Evolutionary conservation across 2,797 vertebrate genomes (phyloP), one percentile per base, ranked within the genome.

Genomic region (Parauchenoglanis ngamensis): DNA sequence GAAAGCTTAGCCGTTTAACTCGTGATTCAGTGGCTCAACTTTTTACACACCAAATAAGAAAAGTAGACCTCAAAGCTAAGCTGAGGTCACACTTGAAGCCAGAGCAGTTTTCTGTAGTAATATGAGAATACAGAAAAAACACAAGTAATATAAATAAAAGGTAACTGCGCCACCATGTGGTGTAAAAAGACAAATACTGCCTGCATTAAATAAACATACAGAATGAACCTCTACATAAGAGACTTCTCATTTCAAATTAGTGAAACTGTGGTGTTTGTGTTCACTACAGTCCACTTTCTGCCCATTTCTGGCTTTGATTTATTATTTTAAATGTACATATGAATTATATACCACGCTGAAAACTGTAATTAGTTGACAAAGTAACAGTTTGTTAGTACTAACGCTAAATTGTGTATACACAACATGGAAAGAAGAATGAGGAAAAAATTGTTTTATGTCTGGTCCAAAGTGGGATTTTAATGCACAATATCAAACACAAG

Each of bases 401-500:
- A 23, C 3, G 21, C 25, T 59, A 80, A 31, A 35, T 2, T 52
- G 59, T 12, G 17, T 21, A n/a, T 76, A 25, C 1, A 57, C 8
- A 80, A 61, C 5, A 56, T 5, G 1, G n/a, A 57, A 11, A 40
- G 21, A 44, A 85, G 57, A 54, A 85, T 25, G 56, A 86, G 35
- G n/a, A 87, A 56, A 44, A 13, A 28, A 63, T 49, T 56, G 81
- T n/a, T 67, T 89, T 10, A 59, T 70, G 75, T 79, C 61, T 87
- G 78, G 67, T 88, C 86, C 85, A 82, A 87, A 75, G 86, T 87
- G 73, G 54, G 75, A 75, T 46, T 87, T 90, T 88, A 88, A 84
- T 86, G 77, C 85, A 90, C 90, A 86, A 90, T 89, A 89, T 84
- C 72, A 86, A 76, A 57, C 85, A 88, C 49, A 67, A 75, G 49